Conservation (phyloP, 2,797 vertebrate genomes). For the Malurus leucopterus region DNA sequence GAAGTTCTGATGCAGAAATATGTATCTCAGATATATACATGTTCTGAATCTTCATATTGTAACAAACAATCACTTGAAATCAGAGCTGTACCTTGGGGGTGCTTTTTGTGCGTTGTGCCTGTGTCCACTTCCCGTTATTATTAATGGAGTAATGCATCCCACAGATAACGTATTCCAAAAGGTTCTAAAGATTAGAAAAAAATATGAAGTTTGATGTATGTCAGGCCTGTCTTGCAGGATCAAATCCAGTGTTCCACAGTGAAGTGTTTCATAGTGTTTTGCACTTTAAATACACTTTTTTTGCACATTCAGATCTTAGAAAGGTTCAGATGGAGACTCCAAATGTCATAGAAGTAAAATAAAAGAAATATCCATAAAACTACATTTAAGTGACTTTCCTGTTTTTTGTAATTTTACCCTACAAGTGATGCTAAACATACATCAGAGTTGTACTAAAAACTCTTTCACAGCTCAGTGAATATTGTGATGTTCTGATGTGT, state of each 20-base stretch:
- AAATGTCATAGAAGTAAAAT: background rate
- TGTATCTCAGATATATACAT: background rate
- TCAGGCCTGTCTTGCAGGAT: background rate
- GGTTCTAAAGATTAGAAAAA: background rate
- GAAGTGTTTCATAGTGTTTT: background rate
- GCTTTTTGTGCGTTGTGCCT: background rate
- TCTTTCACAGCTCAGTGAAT: background rate
- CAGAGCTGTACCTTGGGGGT: background rate
- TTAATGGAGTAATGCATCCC: background rate
- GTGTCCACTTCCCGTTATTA: background rate
- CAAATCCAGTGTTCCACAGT: background rate
- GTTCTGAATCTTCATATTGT: background rate
- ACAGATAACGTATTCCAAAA: background rate
- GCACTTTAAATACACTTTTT: background rate
- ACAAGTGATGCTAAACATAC: background rate
- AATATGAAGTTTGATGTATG: background rate
- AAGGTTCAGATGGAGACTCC: background rate
- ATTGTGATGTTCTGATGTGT: background rate
- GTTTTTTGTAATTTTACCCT: background rate
- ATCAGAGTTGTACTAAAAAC: background rate
- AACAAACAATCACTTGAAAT: background rate
- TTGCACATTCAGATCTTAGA: background rate
- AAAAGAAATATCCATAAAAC: background rate
- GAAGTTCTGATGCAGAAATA: background rate
- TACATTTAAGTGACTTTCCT: background rate